These are phyloP conservation scores for Poeciliopsis presidionis DNA, from an alignment of 2,797 vertebrate species.

Conservation along the genomic window DNA sequence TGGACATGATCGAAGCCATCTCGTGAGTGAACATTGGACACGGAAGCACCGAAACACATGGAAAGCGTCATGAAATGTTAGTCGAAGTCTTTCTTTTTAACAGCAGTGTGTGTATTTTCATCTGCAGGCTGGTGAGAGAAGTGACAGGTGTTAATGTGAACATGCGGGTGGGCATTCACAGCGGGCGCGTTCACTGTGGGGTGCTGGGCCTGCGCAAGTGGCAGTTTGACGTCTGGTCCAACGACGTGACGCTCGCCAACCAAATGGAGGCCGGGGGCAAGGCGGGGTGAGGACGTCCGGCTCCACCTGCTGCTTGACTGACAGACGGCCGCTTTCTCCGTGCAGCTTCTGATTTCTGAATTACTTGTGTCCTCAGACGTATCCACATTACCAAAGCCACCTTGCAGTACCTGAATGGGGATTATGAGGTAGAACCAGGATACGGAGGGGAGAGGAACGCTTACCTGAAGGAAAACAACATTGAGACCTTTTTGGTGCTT, in stretches of 20 bases:
- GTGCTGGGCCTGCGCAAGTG: slow-evolving; percentile 95
- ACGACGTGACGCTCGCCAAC: slow-evolving; percentile 95
- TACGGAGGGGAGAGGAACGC: slow-evolving; percentile 91
- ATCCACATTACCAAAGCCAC: slow-evolving; percentile 97
- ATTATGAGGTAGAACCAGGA: slow-evolving; percentile 93
- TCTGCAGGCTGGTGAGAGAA: slow-evolving; percentile 91
- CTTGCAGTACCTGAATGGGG: slow-evolving; percentile 91
- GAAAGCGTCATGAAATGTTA: background rate
- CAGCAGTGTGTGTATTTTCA: slow-evolving; percentile 20
- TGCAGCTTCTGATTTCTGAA: slow-evolving; percentile 16
- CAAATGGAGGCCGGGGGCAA: slow-evolving; percentile 96
- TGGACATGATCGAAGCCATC: slow-evolving; percentile 98
- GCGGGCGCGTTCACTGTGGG: slow-evolving; percentile 93
- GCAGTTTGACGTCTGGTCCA: slow-evolving; percentile 99
- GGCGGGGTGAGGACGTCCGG: slow-evolving; percentile 83
- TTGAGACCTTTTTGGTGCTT: slow-evolving; percentile 94
- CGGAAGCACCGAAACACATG: background rate
- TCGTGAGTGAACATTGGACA: slow-evolving; percentile 82
- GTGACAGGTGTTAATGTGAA: slow-evolving; percentile 97
- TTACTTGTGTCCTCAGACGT: slow-evolving; percentile 75
- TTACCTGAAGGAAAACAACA: slow-evolving; percentile 93
- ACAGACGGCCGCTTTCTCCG: background rate
- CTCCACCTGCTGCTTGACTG: slow-evolving; percentile 1
- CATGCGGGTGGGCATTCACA: slow-evolving; percentile 98
- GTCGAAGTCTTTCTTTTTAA: slow-evolving; percentile 11